Evolutionary conservation across 2,113 vertebrate species (phyloP), one percentile per base, ranked within the genome.

Genomic region (Tragelaphus scriptus): DNA sequence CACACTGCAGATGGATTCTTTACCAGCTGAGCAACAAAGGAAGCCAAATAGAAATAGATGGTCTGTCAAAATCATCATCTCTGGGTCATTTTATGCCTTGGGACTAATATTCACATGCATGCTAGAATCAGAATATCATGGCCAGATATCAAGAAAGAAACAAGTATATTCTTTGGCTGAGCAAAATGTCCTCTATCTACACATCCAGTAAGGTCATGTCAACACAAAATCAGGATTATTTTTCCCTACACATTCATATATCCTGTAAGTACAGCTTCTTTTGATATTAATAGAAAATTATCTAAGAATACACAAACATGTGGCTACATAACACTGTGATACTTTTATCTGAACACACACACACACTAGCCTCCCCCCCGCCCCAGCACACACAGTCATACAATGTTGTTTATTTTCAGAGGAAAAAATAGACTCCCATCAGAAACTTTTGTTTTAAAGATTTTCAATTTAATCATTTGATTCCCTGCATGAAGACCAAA

Each of bases 1-100:
- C 0, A 9, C 10, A 40, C 12, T 40, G 10, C 68, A 40, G n/a
- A 5, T 1, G 5, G 19, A 71, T 71, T 71, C 68, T 71, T 40
- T 71, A 71, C 19, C 68, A 71, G 10, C 19, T 71, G n/a, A 71
- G 10, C 68, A n/a, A 71, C 5, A 71, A 71, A 23, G 19, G 19
- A 23, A 71, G n/a, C n/a, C 68, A 71, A 40, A 71, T 71, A 95
- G 28, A 92, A 97, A 94, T 95, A 49, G 85, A 90, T 97, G 32
- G 1, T 16, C 88, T 95, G 26, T 81, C 59, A 88, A 47, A 94
- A 81, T 82, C 49, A 80, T 85, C 30, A 93, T 85, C 32, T 97
- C 17, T 19, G 13, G 32, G 2, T 92, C 86, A 90, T 82, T 77
- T 92, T 96, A 75, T 63, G 36, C 25, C 36, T 79, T 40, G 17